Percentiles rank a stretch among this genome's conserved stretches.
Evolutionary conservation across 2,888 invertebrate genomes (phyloP).

Genomic region (Dasysyrphus albostriatus): DNA sequence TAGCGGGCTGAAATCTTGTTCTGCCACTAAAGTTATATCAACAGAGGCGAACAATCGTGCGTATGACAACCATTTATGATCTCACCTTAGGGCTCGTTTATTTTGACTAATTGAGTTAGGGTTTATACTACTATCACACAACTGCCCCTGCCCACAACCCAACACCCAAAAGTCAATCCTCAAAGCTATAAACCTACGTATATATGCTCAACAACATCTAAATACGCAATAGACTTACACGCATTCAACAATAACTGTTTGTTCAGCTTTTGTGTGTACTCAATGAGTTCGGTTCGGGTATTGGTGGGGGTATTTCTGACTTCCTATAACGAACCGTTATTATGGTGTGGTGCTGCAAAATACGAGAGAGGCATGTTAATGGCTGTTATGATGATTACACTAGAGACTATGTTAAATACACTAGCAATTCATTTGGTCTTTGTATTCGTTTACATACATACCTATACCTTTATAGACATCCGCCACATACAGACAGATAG

Average conservation of each 20-base stretch:
- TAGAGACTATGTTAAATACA: slow-evolving; percentile 70
- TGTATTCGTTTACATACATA: neutral
- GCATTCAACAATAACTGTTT: neutral
- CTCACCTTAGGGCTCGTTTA: slow-evolving; percentile 43
- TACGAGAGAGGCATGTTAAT: slow-evolving; percentile 67
- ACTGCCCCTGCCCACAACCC: neutral
- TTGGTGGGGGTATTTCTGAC: slow-evolving; percentile 12
- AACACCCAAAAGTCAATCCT: slow-evolving; percentile 61
- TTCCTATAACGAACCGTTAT: slow-evolving; percentile 67
- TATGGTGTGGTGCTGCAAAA: slow-evolving; percentile 47
- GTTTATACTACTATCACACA: slow-evolving; percentile 48
- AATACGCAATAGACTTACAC: slow-evolving; percentile 6
- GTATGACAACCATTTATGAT: slow-evolving; percentile 52
- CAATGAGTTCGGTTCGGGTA: neutral
- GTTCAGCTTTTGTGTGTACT: slow-evolving; percentile 30
- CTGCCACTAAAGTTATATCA: slow-evolving; percentile 34
- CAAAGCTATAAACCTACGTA: neutral
- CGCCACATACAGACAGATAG: neutral
- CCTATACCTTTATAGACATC: slow-evolving; percentile 18
- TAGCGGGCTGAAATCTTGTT: slow-evolving; percentile 6
- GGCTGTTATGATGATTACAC: slow-evolving; percentile 72
- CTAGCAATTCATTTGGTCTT: slow-evolving; percentile 66
- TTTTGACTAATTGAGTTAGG: slow-evolving; percentile 65
- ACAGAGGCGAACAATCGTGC: slow-evolving; percentile 40
- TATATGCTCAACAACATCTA: neutral